Evolutionary conservation across 2,797 vertebrate species (phyloP), one percentile per base, ranked within the genome.

Genomic region (Mus minutoides): DNA sequence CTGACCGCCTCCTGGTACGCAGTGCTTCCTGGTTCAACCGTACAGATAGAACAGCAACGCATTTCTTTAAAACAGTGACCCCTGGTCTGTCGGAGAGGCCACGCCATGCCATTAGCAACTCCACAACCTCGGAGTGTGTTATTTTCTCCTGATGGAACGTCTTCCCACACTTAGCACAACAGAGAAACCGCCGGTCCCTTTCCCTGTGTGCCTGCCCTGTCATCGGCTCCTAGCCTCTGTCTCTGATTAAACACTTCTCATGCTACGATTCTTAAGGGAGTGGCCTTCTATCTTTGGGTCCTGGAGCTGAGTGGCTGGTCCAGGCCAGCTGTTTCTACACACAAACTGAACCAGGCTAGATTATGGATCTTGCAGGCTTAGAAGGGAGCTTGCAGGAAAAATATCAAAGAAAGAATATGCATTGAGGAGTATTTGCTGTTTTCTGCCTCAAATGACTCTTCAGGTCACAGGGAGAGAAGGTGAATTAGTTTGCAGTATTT

Each of bases 371-470:
- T 13, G 24, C 29, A 29, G 3, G 37, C 71, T 75, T 34, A 22
- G 40, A 1, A 49, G 0, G 0, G 29, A 43, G 10, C 58, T 13
- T 0, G 0, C 6, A n/a, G 37, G 11, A 26, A 13, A 43, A 2
- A 24, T 1, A 19, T 16, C 22, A 2, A 8, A 46, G 80, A 22
- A 37, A 29, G 71, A 31, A 26, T 4, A 10, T 0, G 1, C 3
- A 1, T 52, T 16, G 40, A 14, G 14, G 26, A 0, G 3, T 0
- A 9, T 29, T 0, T 2, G 14, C 19, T 73, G 24, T 14, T 40
- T 40, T 21, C 34, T 40, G 37, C 31, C 11, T 14, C 24, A 14
- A 31, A 8, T 0, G 40, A 12, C 40, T 1, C 31, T 31, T 4
- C 3, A 0, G 79, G 62, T 7, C 31, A 2, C 0, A 13, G 31